Base-by-base conservation (phyloP, 2,797 vertebrate species). In the Loris lydekkerianus region DNA sequence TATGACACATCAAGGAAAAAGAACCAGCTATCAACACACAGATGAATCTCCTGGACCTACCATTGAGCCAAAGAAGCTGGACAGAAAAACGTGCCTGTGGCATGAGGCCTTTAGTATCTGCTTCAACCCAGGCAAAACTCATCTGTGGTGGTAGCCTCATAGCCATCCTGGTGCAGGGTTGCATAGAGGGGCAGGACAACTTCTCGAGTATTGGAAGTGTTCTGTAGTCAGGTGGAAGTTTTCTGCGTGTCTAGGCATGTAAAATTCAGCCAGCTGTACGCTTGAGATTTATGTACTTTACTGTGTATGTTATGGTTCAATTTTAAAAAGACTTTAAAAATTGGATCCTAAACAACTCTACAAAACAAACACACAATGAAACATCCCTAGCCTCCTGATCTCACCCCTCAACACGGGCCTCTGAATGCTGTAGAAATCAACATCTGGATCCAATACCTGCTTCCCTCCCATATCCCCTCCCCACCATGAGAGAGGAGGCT, bases 1-100 rank as follows among this genome's bases (percentile, higher is more conserved):
- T 8, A 7, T 34, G 10, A 14, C 4, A 0, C 58, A 17, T 58
- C 15, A 0, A 49, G 65, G 84, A 53, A 70, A 29, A 40, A 46
- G 63, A 14, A 31, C 0, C 15, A 17, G 1, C 58, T 17, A 0
- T 2, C 0, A 5, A 13, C 31, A 25, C 3, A 1, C 11, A 27
- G 25, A 5, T 7, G 27, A 6, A 0, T 20, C 73, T 69, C 58
- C 5, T 1, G 1, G 53, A 5, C 31, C 2, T 14, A 18, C 34
- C 2, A 23, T 0, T 10, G 69, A 21, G 75, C 37, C 18, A 1
- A 10, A 10, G n/a, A 43, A 3, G 7, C 3, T 0, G 3, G 3
- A 15, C 1, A 3, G 46, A 4, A 1, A 23, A 40, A 23, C 0
- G 2, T 1, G 0, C 40, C 3, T 3, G 0, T 0, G 1, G 0